Base-by-base conservation (phyloP, 2,888 invertebrate species). In the Torymus tubicola region DNA sequence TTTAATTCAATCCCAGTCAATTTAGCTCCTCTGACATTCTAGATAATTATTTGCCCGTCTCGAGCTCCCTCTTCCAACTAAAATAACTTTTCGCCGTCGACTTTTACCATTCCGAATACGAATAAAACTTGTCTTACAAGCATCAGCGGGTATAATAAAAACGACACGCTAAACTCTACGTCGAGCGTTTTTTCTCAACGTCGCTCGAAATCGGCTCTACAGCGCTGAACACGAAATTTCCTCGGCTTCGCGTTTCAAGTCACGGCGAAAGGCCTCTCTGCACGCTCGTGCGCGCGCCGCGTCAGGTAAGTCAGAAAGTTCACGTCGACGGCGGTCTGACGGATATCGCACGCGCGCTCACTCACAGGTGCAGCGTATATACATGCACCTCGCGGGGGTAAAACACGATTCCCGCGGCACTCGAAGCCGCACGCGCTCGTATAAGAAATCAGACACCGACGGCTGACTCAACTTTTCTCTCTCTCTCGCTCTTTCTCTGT, bases 181-280 rank as follows among this genome's bases (percentile, higher is more conserved):
- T 1, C 53, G 21, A 21, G 14, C 14, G 53, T 21, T 11, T 42
- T 50, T n/a, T 42, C 5, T 8, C 42, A 5, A 31, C 42, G 42
- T 42, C 42, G 5, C 42, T 42, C 42, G 31, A 3, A 3, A 21
- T 21, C 21, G 21, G 31, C 31, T 42, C 42, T 8, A 8, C 42
- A 2, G 61, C 73, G 55, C 55, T 76, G 16, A 76, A 21, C 61
- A 69, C 42, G 76, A 76, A 69, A 76, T 63, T 76, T 61, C 16
- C 63, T 61, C 12, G 60, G 11, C 52, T 16, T 21, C 24, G n/a
- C 14, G 58, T 24, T 18, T 21, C 21, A 67, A 42, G 18, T 52
- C 24, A 42, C 67, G 67, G 31, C 61, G 63, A 61, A 63, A 68
- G 60, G 52, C 52, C 58, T 67, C 21, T 21, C 21, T 21, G 21